Evolutionary conservation across 2,888 invertebrate species (phyloP).

Genomic region (Philonicus albiceps): DNA sequence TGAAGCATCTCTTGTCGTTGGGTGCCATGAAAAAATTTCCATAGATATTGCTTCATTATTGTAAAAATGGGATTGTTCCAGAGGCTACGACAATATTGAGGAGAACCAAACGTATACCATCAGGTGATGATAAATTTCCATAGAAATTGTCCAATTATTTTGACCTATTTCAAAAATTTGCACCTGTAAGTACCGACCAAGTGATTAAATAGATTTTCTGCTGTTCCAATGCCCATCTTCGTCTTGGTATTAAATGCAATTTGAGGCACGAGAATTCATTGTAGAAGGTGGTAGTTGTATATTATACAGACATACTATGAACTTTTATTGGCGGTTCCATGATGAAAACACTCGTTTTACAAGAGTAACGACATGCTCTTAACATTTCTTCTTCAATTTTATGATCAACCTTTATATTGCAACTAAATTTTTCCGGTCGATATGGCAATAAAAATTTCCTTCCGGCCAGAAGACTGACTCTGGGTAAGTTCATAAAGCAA

Average conservation of each 20-base stretch:
- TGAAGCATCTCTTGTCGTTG: neutral
- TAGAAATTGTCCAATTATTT: slow-evolving; percentile 28
- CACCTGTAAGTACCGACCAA: neutral
- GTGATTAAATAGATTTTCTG: neutral
- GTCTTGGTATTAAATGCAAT: neutral
- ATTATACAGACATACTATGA: neutral
- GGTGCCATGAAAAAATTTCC: slow-evolving; percentile 14
- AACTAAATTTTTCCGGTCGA: neutral
- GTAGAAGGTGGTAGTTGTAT: neutral
- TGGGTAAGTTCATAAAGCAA: neutral
- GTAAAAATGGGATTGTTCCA: neutral
- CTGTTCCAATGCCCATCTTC: neutral
- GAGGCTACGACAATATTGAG: neutral
- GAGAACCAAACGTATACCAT: neutral
- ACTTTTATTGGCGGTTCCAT: neutral
- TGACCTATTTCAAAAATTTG: neutral
- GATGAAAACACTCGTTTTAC: neutral
- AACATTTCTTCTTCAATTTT: neutral
- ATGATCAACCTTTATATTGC: neutral
- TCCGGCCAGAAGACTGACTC: neutral
- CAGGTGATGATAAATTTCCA: slow-evolving; percentile 2
- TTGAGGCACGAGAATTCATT: neutral
- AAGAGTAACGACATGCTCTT: neutral
- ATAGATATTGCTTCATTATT: slow-evolving; percentile 25
- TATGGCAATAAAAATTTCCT: neutral